These are phyloP conservation scores for Melanaphis sacchari DNA, from an alignment of 1,140 invertebrate genomes.

Conservation along the genomic window DNA sequence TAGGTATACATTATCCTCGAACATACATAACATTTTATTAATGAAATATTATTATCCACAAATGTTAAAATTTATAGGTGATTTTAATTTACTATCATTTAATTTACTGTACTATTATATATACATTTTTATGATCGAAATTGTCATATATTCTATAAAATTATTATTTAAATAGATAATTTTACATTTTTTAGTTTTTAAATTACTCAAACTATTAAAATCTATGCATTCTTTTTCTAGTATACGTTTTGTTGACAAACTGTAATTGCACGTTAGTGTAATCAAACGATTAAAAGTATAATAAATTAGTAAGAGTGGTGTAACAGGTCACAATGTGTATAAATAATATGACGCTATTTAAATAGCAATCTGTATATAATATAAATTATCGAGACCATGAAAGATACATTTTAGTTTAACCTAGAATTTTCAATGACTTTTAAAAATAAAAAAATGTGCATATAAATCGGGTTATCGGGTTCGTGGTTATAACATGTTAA, in stretches of 20 bases:
- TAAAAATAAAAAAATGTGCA: background rate
- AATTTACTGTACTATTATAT: background rate
- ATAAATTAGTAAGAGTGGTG: background rate
- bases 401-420: slow-evolving; percentile 9
- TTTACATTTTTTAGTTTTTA: background rate
- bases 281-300: background rate
- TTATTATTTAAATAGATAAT: background rate
- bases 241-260: background rate
- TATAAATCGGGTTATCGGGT: background rate
- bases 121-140: background rate
- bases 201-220: background rate
- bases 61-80: background rate
- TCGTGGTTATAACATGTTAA: background rate
- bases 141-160: background rate
- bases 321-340: background rate
- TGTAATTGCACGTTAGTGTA: background rate
- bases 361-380: background rate
- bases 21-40: too few relatives aligned
- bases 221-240: background rate
- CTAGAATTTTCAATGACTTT: slow-evolving; percentile 9
- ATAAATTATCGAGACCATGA: background rate
- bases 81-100: background rate
- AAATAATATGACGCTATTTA: background rate
- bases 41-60: background rate
- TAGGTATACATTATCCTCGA: too few relatives aligned